Evolutionary conservation across 1,140 invertebrate species (phyloP), one percentile per base, ranked within the genome.

Genomic region (Plutomurus gul): DNA sequence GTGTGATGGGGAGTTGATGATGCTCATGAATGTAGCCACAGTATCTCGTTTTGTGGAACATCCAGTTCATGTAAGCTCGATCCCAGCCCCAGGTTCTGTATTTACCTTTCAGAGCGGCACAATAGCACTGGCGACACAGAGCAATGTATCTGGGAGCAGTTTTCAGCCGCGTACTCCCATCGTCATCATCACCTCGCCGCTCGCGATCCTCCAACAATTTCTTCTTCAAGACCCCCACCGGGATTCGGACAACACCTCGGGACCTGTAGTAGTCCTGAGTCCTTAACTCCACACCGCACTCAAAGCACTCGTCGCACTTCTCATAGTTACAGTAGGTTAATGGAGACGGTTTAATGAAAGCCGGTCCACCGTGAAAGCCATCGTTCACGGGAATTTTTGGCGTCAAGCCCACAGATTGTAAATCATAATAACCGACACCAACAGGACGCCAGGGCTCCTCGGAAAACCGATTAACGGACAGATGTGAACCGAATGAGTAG

Each of bases 41-140:
- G 8, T 65, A 65, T 65, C 56, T 65, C 8, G 56, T 30, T 33
- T 65, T 65, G 13, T 65, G 56, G 13, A 65, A 65, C 13, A 65
- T 16, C 56, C 56, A 65, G 16, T 33, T 11, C 13, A 65, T 33
- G n/a, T 33, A 16, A 27, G n/a, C 56, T 10, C 11, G 30, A 65
- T 25, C 36, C 56, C 56, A 65, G 8, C 56, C 56, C 56, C 56
- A 65, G 16, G 56, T n/a, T 65, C 36, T 65, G 56, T 65, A 33
- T 65, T 65, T 65, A 3, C 56, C 56, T 65, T 33, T 65, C 56
- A 65, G 30, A 4, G 56, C 56, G 18, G 27, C 27, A 65, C 56
- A 65, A 65, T 65, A 65, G 27, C 56, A 65, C 25, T 25, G 16
- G 30, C 56, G 56, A 36, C 56, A 65, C 30, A 65, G 30, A 4